Evolutionary conservation across 2,113 vertebrate genomes (phyloP).

Genomic region (Abramis brama): DNA sequence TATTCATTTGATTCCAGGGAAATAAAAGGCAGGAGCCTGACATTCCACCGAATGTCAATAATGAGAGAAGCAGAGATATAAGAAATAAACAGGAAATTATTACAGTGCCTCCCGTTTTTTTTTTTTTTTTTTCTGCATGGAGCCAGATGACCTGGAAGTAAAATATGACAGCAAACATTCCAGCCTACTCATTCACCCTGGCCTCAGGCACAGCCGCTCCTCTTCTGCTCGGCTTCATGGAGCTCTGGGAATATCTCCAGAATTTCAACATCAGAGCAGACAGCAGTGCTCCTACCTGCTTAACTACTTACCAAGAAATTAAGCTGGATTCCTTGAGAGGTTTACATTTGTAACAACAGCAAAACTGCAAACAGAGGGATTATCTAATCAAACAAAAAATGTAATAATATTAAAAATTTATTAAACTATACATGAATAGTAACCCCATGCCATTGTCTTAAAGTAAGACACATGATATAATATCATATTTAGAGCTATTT

Average conservation of each 20-base stretch:
- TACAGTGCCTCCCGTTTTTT: conserved; percentile 34
- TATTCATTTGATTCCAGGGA: conserved; percentile 31
- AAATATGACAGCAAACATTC: conserved; percentile 73
- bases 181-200: conserved; percentile 62
- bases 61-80: conserved; percentile 22
- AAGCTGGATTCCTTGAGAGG: not conserved
- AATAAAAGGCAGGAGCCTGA: conserved; percentile 2
- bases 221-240: conserved; percentile 2
- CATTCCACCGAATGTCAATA: conserved; percentile 18
- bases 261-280: conserved; percentile 34
- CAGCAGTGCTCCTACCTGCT: not conserved
- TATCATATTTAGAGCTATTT: too few species aligned
- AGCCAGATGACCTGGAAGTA: conserved; percentile 76
- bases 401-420: not conserved
- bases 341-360: not conserved
- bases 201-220: conserved; percentile 42
- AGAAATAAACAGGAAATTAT: conserved; percentile 28
- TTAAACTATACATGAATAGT: conserved; percentile 23
- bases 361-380: not conserved
- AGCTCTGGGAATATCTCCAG: conserved; percentile 9
- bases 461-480: not conserved
- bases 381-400: not conserved
- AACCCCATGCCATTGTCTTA: conserved; percentile 40
- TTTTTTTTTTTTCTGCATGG: conserved; percentile 45
- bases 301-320: not conserved